Conservation (phyloP, 2,113 vertebrate genomes). For the Lamprologus callipterus region DNA sequence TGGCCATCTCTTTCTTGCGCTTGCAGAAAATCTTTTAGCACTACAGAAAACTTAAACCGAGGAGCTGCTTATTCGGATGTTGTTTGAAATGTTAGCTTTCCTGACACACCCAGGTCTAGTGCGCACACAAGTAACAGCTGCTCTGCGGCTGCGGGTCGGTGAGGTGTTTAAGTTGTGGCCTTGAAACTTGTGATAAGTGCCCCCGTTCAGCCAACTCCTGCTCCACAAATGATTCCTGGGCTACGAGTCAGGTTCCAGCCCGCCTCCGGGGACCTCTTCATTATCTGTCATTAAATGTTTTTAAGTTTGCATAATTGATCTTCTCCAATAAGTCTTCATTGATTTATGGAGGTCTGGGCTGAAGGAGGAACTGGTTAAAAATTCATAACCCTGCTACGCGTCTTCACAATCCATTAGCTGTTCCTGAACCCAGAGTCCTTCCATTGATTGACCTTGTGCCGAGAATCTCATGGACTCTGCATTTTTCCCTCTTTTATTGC, state of each 20-base stretch:
- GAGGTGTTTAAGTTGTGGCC: conserved; percentile 18
- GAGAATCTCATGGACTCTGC: conserved; percentile 82
- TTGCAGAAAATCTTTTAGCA: background rate
- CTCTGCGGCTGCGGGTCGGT: background rate
- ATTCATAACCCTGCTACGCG: conserved; percentile 90
- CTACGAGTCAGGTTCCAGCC: conserved; percentile 43
- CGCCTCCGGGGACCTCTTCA: conserved; percentile 83
- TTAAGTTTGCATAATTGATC: conserved; percentile 99
- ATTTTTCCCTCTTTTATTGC: conserved; percentile 67
- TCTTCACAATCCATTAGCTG: conserved; percentile 99
- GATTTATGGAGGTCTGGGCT: conserved; percentile 93
- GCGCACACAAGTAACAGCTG: background rate
- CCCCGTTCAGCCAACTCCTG: background rate
- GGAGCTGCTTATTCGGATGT: background rate
- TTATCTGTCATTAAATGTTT: conserved; percentile 99
- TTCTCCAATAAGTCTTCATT: conserved; percentile 95
- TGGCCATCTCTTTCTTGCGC: conserved; percentile 8
- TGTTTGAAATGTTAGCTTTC: background rate
- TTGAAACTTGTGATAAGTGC: conserved; percentile 18
- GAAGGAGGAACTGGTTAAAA: conserved; percentile 90
- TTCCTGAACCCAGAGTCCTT: conserved; percentile 81
- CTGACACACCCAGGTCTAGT: background rate
- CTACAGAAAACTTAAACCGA: background rate
- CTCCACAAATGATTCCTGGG: conserved; percentile 60
- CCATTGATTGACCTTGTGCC: conserved; percentile 97